phyloP scores from a whole-genome alignment of 2,797 vertebrate genomes.

The Carduelis carduelis region DNA sequence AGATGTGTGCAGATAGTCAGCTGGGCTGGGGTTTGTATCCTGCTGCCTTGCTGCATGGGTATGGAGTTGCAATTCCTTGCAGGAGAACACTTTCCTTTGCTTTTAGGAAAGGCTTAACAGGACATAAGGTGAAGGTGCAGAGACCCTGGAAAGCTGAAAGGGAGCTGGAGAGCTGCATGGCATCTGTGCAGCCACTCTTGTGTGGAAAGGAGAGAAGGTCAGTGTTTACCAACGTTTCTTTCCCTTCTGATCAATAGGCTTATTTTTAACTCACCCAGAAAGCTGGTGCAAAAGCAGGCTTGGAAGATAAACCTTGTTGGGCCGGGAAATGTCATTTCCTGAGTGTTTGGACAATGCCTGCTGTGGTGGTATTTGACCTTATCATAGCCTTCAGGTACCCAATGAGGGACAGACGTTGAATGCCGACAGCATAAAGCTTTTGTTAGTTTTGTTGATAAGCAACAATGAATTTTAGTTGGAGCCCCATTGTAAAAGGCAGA shows the following conservation, averaged over 20 bases:
- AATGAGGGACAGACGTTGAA: background rate
- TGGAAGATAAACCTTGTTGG: background rate
- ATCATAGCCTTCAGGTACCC: background rate
- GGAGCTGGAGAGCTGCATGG: background rate
- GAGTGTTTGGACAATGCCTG: background rate
- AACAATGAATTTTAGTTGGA: background rate
- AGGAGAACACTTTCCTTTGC: background rate
- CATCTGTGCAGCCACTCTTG: background rate
- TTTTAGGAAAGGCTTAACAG: background rate
- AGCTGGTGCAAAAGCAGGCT: background rate
- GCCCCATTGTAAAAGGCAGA: background rate
- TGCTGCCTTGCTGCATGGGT: rapidly evolving
- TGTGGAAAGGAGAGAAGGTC: background rate
- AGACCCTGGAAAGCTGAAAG: background rate
- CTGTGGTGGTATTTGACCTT: background rate
- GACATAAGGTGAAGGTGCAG: background rate
- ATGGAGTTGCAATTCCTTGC: background rate
- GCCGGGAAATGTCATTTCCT: background rate
- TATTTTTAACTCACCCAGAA: slow-evolving; percentile 17
- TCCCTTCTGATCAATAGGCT: slow-evolving; percentile 16
- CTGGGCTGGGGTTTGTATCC: background rate
- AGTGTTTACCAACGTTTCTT: background rate
- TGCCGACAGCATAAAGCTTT: background rate
- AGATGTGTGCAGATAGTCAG: rapidly evolving
- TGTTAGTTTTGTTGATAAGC: background rate